phyloP scores from a whole-genome alignment of 2,797 vertebrate species.

The Pangasius macronema region DNA sequence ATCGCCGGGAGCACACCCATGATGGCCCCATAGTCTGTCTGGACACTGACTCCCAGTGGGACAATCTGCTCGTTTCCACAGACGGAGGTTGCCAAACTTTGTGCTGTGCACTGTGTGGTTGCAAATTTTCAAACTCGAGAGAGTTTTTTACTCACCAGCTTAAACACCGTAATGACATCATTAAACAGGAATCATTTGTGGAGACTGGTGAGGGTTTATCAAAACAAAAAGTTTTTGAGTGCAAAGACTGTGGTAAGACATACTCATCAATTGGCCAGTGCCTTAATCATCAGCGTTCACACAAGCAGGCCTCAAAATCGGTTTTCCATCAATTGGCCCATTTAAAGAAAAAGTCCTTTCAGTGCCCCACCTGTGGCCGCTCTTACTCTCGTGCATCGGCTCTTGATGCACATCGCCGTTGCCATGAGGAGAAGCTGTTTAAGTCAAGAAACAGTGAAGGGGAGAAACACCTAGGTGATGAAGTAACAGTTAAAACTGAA shows the following conservation, averaged over 20 bases:
- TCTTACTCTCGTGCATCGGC: constrained; percentile 79
- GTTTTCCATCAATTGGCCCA: constrained; percentile 75
- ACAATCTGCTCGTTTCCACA: constrained; percentile 60
- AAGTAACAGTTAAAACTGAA: constrained; percentile 59
- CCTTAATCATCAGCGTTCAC: constrained; percentile 79
- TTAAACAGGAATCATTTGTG: constrained; percentile 49
- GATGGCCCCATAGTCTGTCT: constrained; percentile 61
- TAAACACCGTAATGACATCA: constrained; percentile 60
- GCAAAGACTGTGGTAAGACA: constrained; percentile 77
- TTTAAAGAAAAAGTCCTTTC: constrained; percentile 80
- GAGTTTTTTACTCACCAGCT: constrained; percentile 69
- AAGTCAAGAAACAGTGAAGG: constrained; percentile 65
- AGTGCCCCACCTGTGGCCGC: constrained; percentile 77
- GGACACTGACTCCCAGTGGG: constrained; percentile 62
- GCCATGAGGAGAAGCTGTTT: constrained; percentile 77
- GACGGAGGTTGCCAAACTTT: constrained; percentile 60
- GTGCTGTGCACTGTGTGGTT: constrained; percentile 70
- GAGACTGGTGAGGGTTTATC: constrained; percentile 40
- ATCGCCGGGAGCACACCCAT: constrained; percentile 67
- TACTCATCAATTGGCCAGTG: constrained; percentile 72
- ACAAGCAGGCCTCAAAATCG: constrained; percentile 76
- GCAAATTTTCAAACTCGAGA: constrained; percentile 60
- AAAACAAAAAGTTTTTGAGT: constrained; percentile 70
- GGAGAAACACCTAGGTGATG: constrained; percentile 56
- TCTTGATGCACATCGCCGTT: constrained; percentile 79